These are phyloP conservation scores for Aphaenogaster rudis DNA, from an alignment of 1,140 invertebrate species.

Conservation along the genomic window DNA sequence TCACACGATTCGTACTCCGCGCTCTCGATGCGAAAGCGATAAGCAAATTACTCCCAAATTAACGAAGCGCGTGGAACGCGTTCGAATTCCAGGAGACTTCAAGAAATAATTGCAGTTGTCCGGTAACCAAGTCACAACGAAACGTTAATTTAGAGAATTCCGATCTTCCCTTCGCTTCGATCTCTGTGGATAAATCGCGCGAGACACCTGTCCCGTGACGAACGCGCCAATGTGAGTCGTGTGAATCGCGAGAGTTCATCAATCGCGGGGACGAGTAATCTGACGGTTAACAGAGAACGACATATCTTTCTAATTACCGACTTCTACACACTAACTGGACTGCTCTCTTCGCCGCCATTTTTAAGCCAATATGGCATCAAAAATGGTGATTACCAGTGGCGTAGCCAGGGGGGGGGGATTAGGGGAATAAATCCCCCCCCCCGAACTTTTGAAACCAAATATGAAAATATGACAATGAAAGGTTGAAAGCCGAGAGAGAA, in stretches of 20 bases:
- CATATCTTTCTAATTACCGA: not conserved
- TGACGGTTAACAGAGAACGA: not conserved
- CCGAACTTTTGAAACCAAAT: too few species aligned
- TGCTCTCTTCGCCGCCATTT: too few species aligned
- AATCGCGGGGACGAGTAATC: not conserved
- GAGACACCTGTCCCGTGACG: too few species aligned
- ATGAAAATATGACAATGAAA: too few species aligned
- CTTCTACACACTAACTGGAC: too few species aligned
- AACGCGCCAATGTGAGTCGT: not conserved
- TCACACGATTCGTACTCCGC: not conserved
- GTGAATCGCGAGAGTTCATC: not conserved
- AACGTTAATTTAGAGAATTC: not conserved
- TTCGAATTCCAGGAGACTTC: not conserved
- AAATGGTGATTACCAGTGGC: too few species aligned
- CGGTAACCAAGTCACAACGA: not conserved
- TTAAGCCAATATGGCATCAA: too few species aligned
- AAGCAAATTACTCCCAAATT: conserved; percentile 10
- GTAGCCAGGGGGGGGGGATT: too few species aligned
- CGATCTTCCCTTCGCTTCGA: not conserved
- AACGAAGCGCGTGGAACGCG: not conserved
- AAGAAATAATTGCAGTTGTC: not conserved
- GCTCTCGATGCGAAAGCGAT: not conserved
- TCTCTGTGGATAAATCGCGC: too few species aligned
- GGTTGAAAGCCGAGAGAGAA: too few species aligned
- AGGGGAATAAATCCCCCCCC: too few species aligned